These are phyloP conservation scores for Stratiomys singularior DNA, from an alignment of 2,888 invertebrate species.

Conservation along the genomic window DNA sequence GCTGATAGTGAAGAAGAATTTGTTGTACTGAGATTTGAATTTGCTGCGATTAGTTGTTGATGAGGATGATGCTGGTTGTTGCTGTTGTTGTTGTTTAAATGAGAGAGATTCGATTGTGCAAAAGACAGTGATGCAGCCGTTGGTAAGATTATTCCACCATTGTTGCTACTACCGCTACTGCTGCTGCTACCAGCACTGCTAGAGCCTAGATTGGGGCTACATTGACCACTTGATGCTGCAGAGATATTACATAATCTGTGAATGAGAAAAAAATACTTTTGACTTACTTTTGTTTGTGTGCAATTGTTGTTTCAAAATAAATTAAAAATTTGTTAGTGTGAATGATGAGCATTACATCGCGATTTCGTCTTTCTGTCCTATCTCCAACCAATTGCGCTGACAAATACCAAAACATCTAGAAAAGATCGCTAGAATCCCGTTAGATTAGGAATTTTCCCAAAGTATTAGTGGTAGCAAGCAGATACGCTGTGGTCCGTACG, in stretches of 20 bases:
- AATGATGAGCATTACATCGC: too few relatives aligned
- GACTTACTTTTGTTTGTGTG: too few relatives aligned
- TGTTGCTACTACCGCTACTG: constrained; percentile 38
- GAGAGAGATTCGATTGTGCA: constrained; percentile 50
- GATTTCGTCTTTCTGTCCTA: too few relatives aligned
- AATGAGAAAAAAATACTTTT: too few relatives aligned
- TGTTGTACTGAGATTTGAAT: constrained; percentile 61
- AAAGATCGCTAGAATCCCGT: too few relatives aligned
- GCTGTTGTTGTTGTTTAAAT: constrained; percentile 53
- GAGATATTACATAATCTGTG: constrained; percentile 49
- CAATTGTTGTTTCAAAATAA: too few relatives aligned
- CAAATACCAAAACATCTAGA: too few relatives aligned
- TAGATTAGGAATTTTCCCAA: too few relatives aligned
- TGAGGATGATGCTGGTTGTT: constrained; percentile 49
- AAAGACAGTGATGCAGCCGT: constrained; percentile 53
- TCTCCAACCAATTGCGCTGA: too few relatives aligned
- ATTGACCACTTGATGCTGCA: constrained; percentile 46
- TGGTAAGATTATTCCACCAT: constrained; percentile 50
- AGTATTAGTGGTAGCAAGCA: too few relatives aligned
- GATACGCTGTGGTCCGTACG: too few relatives aligned
- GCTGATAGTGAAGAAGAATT: constrained; percentile 51
- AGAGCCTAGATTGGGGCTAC: constrained; percentile 47
- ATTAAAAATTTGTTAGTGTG: too few relatives aligned
- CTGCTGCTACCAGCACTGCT: constrained; percentile 48
- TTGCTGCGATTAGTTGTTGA: constrained; percentile 52